phyloP scores from a whole-genome alignment of 2,888 invertebrate genomes.

The Urechis unicinctus region DNA sequence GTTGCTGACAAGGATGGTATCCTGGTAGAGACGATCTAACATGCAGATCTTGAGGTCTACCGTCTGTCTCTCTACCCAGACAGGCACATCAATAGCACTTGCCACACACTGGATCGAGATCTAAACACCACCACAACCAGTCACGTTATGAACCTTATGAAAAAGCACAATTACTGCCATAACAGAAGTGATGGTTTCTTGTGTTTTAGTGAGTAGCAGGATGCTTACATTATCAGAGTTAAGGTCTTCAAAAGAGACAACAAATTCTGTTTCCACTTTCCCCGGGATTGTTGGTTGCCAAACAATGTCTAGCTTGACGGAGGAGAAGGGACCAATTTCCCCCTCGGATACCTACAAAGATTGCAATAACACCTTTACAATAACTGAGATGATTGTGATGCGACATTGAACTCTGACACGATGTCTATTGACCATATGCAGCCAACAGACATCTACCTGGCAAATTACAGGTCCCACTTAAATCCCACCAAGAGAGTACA shows the following conservation, averaged over 20 bases:
- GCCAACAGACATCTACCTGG: too few relatives aligned
- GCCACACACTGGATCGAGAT: slow-evolving; percentile 34
- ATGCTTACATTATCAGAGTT: slow-evolving; percentile 35
- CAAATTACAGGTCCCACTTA: too few relatives aligned
- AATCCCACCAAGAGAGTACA: too few relatives aligned
- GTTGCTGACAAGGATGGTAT: slow-evolving; percentile 48
- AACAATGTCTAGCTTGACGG: slow-evolving; percentile 42
- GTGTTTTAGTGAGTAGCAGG: neutral
- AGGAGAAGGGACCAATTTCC: slow-evolving; percentile 43
- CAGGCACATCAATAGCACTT: slow-evolving; percentile 48
- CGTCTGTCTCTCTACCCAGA: slow-evolving; percentile 46
- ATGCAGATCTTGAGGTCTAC: slow-evolving; percentile 50
- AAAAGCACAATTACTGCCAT: too few relatives aligned
- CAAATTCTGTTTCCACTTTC: slow-evolving; percentile 41
- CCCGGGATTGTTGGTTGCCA: slow-evolving; percentile 48
- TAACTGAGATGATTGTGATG: too few relatives aligned
- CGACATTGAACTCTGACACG: too few relatives aligned
- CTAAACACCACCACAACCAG: slow-evolving; percentile 16
- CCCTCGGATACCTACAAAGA: slow-evolving; percentile 2
- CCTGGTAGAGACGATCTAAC: slow-evolving; percentile 49
- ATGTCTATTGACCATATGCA: too few relatives aligned
- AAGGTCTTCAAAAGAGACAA: slow-evolving; percentile 41
- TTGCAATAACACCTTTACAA: too few relatives aligned
- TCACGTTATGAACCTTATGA: neutral
- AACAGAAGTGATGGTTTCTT: too few relatives aligned